Evolutionary conservation across 2,113 vertebrate genomes (phyloP).

Genomic region (Melanocharis versteri): DNA sequence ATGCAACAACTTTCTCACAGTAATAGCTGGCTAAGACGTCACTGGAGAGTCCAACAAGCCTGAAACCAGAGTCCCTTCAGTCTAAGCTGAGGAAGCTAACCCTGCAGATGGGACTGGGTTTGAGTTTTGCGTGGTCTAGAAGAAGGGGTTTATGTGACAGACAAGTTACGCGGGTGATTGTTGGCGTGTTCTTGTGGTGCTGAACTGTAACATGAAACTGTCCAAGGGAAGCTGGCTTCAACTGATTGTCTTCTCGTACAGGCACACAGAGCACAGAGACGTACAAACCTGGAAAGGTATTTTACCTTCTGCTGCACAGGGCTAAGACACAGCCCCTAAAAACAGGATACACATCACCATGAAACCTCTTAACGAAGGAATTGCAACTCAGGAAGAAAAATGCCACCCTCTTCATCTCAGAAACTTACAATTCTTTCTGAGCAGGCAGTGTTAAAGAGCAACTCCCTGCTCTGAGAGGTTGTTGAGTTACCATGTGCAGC

Average conservation of each 20-base stretch:
- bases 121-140: accelerated
- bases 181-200: neutral
- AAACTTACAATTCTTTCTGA: neutral
- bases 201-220: neutral
- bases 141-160: neutral
- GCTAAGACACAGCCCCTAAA: neutral
- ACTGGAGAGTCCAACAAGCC: neutral
- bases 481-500: accelerated
- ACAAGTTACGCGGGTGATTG: neutral
- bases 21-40: neutral
- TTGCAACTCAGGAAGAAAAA: neutral
- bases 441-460: neutral
- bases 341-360: accelerated
- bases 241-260: neutral
- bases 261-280: neutral
- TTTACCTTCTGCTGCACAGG: neutral
- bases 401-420: neutral
- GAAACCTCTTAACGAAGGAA: neutral
- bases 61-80: neutral
- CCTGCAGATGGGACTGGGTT: neutral
- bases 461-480: accelerated
- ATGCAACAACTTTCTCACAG: neutral
- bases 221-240: neutral
- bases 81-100: neutral
- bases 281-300: neutral